These are phyloP conservation scores for Pseudococcus longispinus DNA, from an alignment of 2,888 invertebrate genomes.

Conservation along the genomic window DNA sequence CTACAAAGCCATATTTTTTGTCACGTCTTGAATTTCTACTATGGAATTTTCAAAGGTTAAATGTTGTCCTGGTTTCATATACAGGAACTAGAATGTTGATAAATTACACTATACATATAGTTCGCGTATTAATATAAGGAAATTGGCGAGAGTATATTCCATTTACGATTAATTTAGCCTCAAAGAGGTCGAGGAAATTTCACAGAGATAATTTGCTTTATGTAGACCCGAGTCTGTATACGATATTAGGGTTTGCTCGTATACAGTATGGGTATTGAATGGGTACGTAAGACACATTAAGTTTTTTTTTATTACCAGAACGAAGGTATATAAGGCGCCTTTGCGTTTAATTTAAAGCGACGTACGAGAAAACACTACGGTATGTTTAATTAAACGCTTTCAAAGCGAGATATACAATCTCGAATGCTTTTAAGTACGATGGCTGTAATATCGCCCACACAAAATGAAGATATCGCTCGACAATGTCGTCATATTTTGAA, in stretches of 20 bases:
- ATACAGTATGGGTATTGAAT: neutral
- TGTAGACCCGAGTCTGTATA: neutral
- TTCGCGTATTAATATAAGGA: neutral
- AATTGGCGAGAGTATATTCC: neutral
- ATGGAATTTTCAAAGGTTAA: neutral
- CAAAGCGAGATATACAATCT: neutral
- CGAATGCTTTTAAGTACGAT: neutral
- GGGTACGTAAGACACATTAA: neutral
- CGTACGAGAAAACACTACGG: neutral
- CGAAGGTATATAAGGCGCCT: neutral
- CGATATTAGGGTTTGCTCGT: neutral
- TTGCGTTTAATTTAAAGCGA: neutral
- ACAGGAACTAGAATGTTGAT: neutral
- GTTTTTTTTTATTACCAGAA: neutral
- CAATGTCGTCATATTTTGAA: neutral
- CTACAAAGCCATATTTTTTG: neutral
- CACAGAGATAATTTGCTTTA: neutral
- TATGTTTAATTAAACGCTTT: neutral
- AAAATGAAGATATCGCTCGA: neutral
- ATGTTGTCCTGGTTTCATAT: neutral
- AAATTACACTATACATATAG: neutral
- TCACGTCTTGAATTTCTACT: neutral
- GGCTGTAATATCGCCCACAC: neutral
- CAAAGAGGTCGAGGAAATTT: neutral
- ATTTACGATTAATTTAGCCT: neutral